Base-by-base conservation (phyloP, 2,888 invertebrate genomes). In the Netelia fuscicornis region DNA sequence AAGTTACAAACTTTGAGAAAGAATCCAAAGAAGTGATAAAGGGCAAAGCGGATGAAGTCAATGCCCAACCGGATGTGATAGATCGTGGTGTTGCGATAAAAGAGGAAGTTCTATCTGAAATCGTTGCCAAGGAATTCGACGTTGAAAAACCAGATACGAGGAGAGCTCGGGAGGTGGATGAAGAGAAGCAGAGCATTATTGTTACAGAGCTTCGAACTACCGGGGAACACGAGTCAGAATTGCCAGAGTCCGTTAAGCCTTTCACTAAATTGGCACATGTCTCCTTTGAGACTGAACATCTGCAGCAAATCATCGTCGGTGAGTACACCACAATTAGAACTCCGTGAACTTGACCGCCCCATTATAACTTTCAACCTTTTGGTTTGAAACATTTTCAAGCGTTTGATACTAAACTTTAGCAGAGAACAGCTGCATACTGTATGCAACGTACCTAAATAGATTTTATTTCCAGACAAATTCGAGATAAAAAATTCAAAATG, bases 181-280 rank as follows among this genome's bases (percentile, higher is more conserved):
- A 92, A 64, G 88, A 92, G 76, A 93, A 94, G 72, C 94, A 94
- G 88, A 94, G 95, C 86, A 88, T 95, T 67, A 92, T 95, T 74
- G 92, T 95, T 79, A 95, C 94, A 71, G 95, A 95, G 89, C 92
- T 94, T 86, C 92, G 91, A 87, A 92, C 94, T 84, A 93, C 94
- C 88, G 95, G 94, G 88, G 94, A 95, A 93, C 91, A 94, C 70
- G 94, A 94, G 93, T 91, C 94, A 90, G 91, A 94, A 81, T 90
- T 94, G 87, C 92, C 92, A 78, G 93, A 94, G 86, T 88, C 92
- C 82, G 91, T 94, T 84, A 92, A 93, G 89, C 94, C 94, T 85
- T 90, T 93, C 87, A 90, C 93, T 89, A 95, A 95, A 92, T 93
- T 92, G 88, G 94, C 94, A 44, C 92, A 88, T 88, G 88, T 93